A percentile compares a stretch with the other conserved stretches of the same genome.
These are phyloP conservation scores for Coelopa frigida DNA, from an alignment of 1,140 invertebrate genomes.

Conservation along the genomic window DNA sequence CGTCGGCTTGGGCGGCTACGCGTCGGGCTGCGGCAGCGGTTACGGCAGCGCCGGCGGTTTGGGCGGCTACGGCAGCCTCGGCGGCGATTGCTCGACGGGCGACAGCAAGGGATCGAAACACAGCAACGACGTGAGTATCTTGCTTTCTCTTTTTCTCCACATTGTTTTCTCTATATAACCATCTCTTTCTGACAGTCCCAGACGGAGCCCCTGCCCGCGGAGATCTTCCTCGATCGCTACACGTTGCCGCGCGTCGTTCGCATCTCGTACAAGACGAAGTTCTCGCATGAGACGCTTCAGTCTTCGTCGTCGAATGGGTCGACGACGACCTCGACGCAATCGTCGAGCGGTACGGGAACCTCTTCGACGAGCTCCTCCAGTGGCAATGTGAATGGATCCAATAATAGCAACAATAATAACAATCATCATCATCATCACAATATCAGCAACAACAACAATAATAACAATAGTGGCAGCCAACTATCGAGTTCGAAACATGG, in stretches of 20 bases:
- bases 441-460: constrained; percentile 9
- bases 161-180: too few species aligned
- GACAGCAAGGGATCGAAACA: constrained; percentile 42
- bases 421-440: constrained; percentile 11
- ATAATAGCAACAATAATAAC: constrained; percentile 5
- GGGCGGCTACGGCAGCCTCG: constrained; percentile 30
- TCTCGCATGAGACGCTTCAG: constrained; percentile 38
- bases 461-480: constrained; percentile 19
- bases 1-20: not conserved
- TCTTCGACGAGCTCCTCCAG: constrained; percentile 4
- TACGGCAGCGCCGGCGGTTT: too few species aligned
- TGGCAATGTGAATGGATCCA: constrained; percentile 8
- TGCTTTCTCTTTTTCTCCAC: not conserved
- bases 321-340: constrained; percentile 33
- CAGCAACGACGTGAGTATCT: constrained; percentile 30
- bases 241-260: constrained; percentile 51
- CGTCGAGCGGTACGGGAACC: constrained; percentile 19
- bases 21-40: too few species aligned
- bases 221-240: constrained; percentile 50
- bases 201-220: constrained; percentile 35
- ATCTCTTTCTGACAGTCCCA: constrained; percentile 14
- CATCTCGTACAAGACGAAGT: constrained; percentile 36
- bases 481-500: not conserved
- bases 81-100: constrained; percentile 41
- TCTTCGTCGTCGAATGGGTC: constrained; percentile 42